Evolutionary conservation across 2,797 vertebrate species (phyloP).

Genomic region (Cuniculus paca): DNA sequence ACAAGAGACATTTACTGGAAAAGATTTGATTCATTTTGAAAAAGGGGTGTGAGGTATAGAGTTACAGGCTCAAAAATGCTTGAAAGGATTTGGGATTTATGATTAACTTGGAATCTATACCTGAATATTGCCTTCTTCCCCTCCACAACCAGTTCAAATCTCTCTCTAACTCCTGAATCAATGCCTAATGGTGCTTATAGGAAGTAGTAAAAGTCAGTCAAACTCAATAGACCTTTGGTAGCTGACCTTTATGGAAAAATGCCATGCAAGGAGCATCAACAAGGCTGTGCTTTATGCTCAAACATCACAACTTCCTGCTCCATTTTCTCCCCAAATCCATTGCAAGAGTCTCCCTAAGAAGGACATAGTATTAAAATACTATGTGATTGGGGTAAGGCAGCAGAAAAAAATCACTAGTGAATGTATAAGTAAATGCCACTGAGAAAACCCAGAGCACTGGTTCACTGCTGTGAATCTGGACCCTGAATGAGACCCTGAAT

Average conservation of each 20-base stretch:
- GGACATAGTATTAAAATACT: background rate
- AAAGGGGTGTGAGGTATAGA: background rate
- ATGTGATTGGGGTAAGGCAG: background rate
- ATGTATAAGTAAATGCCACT: conserved; percentile 30
- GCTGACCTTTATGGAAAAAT: background rate
- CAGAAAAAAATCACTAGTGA: background rate
- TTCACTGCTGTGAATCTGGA: background rate
- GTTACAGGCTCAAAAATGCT: conserved; percentile 35
- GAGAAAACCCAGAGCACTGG: background rate
- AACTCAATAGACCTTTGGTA: conserved; percentile 9
- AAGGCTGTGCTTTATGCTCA: background rate
- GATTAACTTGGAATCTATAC: background rate
- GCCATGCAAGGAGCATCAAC: background rate
- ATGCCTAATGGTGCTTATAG: background rate
- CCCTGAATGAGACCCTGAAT: conserved; percentile 2
- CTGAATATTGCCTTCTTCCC: background rate
- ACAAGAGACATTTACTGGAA: background rate
- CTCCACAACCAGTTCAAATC: background rate
- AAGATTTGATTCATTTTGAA: background rate
- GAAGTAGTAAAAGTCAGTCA: background rate
- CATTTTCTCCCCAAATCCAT: background rate
- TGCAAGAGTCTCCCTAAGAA: background rate
- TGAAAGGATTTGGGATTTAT: background rate
- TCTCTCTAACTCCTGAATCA: conserved; percentile 5
- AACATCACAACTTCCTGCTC: background rate